Percentiles rank a stretch among this genome's conserved stretches.
Conservation (phyloP, 2,888 invertebrate genomes). For the Pseudolycoriella hygida region DNA sequence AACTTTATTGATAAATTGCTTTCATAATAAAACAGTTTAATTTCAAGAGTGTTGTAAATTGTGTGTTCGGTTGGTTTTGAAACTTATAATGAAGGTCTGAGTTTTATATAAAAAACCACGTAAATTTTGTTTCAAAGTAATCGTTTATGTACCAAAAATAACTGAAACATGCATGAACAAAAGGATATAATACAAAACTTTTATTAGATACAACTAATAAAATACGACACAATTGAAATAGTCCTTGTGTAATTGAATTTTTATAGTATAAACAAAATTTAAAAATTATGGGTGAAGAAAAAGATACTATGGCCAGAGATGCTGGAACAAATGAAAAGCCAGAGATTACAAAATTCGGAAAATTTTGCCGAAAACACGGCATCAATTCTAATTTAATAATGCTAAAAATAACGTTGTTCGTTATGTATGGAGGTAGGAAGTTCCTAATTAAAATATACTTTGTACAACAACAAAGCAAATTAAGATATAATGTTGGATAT, state of each 20-base stretch:
- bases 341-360: conserved; percentile 21
- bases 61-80: too few species aligned
- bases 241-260: conserved; percentile 8
- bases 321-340: conserved; percentile 17
- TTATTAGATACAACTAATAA: too few species aligned
- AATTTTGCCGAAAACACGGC: conserved; percentile 31
- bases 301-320: conserved; percentile 18
- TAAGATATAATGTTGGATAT: background rate
- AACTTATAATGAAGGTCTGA: too few species aligned
- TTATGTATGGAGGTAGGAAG: conserved; percentile 57
- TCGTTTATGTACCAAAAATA: too few species aligned
- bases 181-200: too few species aligned
- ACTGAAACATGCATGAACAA: too few species aligned
- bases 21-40: conserved; percentile 25
- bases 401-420: conserved; percentile 65
- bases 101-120: too few species aligned
- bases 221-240: too few species aligned
- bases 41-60: conserved; percentile 17
- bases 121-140: too few species aligned
- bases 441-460: background rate
- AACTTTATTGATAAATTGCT: conserved; percentile 28
- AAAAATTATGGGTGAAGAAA: conserved; percentile 14
- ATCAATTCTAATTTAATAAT: conserved; percentile 64
- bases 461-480: background rate
- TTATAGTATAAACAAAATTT: conserved; percentile 7